Evolutionary conservation across 2,888 invertebrate genomes (phyloP), one percentile per base, ranked within the genome.

Genomic region (Mythimna albipuncta): DNA sequence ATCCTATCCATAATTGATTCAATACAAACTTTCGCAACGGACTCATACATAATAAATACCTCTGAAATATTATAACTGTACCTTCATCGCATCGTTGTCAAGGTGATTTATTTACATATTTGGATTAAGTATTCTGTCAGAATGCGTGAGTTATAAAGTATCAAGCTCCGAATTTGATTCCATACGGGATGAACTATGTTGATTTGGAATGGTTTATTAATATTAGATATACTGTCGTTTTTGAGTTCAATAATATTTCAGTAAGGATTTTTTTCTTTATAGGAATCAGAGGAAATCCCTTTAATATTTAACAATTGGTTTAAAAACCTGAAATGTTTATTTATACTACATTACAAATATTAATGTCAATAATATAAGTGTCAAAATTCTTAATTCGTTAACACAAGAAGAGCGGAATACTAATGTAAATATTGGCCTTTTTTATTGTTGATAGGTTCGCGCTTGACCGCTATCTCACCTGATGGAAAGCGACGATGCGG

Each of bases 41-140:
- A 62, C 64, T 73, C 69, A 77, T 78, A 64, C 72, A 75, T 77
- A 84, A 75, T 74, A 64, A 64, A 66, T 73, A 57, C 74, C 75
- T 82, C 69, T 71, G 81, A 75, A 79, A 73, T 77, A 79, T 75
- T 69, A 74, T 61, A 64, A 69, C 66, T 66, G 69, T 64, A 65
- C 73, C 70, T 75, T 71, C 64, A n/a, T 81, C 69, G 63, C 35
- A 54, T 63, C 72, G 72, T 64, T 72, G 72, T 76, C 70, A 71
- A 77, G 77, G 77, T 75, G 69, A 75, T 64, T 77, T 75, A 86
- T 87, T 87, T 86, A 79, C 84, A 87, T 85, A 87, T 86, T 87
- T 69, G 83, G 79, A 85, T 88, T 79, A 77, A 79, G 76, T 68
- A 82, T 81, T 76, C 83, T 58, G 68, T 76, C 58, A 64, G 66